phyloP scores from a whole-genome alignment of 1,140 invertebrate genomes.

The Scaptomyza montana region DNA sequence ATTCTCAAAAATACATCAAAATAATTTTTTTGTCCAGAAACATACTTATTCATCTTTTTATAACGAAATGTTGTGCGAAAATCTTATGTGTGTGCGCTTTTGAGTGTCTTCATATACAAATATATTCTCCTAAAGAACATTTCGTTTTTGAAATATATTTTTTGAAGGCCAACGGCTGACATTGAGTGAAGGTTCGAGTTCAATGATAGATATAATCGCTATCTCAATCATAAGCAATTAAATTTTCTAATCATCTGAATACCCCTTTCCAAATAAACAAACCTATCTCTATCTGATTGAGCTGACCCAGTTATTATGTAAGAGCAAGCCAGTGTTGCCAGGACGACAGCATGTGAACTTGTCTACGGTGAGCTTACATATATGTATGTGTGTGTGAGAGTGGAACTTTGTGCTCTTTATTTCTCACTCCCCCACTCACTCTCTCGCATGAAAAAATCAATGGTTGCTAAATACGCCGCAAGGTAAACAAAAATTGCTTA shows the following conservation, averaged over 20 bases:
- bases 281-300: not conserved
- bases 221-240: conserved; percentile 26
- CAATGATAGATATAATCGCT: conserved; percentile 53
- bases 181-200: conserved; percentile 73
- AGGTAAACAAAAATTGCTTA: conserved; percentile 85
- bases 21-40: conserved; percentile 3
- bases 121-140: conserved; percentile 53
- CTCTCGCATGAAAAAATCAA: not conserved
- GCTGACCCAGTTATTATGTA: conserved; percentile 31
- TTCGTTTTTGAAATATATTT: conserved; percentile 34
- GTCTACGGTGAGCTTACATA: no score
- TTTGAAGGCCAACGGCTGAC: conserved; percentile 67
- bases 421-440: not conserved
- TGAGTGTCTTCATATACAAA: not conserved
- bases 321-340: conserved; percentile 1
- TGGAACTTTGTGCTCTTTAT: conserved; percentile 4
- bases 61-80: conserved; percentile 12
- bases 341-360: conserved; percentile 17
- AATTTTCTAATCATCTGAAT: conserved; percentile 15
- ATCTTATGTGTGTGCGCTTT: conserved; percentile 7
- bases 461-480: conserved; percentile 3
- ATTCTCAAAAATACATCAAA: not conserved
- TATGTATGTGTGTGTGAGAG: not conserved
- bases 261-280: not conserved
- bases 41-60: no score